Percentiles rank a stretch among this genome's conserved stretches.
Evolutionary conservation across 1,140 invertebrate genomes (phyloP).

Genomic region (Euwallacea similis): DNA sequence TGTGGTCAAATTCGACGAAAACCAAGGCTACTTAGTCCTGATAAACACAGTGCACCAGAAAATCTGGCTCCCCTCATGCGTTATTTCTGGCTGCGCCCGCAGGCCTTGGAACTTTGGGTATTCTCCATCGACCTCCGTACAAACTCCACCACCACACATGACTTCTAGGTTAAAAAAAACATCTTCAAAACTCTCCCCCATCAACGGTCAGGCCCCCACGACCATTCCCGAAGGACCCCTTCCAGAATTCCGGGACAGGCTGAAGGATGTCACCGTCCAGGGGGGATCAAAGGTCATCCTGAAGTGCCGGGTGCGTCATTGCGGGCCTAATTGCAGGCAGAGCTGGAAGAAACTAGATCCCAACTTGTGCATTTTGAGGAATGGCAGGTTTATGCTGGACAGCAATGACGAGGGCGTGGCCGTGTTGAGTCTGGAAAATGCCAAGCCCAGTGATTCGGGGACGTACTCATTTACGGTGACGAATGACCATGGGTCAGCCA

Average conservation of each 20-base stretch:
- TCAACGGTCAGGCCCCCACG: conserved; percentile 38
- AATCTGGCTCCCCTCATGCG: conserved; percentile 67
- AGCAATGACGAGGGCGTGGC: conserved; percentile 58
- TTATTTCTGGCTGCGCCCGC: conserved; percentile 58
- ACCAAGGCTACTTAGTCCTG: conserved; percentile 55
- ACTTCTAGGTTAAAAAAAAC: background rate
- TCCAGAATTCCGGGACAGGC: conserved; percentile 49
- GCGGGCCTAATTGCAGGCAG: conserved; percentile 50
- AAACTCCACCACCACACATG: background rate
- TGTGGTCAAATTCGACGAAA: conserved; percentile 55
- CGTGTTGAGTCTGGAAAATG: conserved; percentile 58
- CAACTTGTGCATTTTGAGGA: conserved; percentile 57
- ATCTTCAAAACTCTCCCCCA: background rate
- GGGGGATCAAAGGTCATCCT: conserved; percentile 47
- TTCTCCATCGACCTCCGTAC: background rate
- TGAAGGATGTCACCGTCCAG: conserved; percentile 46
- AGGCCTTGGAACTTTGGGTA: conserved; percentile 66
- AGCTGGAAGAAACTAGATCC: conserved; percentile 63
- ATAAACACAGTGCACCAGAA: conserved; percentile 55
- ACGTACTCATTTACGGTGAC: conserved; percentile 64
- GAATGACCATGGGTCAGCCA: conserved; percentile 63
- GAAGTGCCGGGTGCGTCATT: conserved; percentile 46
- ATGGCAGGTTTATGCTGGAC: conserved; percentile 56
- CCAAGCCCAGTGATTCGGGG: conserved; percentile 62
- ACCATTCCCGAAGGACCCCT: conserved; percentile 36